phyloP scores from a whole-genome alignment of 2,888 invertebrate species.

The Eupelmus urozonus region DNA sequence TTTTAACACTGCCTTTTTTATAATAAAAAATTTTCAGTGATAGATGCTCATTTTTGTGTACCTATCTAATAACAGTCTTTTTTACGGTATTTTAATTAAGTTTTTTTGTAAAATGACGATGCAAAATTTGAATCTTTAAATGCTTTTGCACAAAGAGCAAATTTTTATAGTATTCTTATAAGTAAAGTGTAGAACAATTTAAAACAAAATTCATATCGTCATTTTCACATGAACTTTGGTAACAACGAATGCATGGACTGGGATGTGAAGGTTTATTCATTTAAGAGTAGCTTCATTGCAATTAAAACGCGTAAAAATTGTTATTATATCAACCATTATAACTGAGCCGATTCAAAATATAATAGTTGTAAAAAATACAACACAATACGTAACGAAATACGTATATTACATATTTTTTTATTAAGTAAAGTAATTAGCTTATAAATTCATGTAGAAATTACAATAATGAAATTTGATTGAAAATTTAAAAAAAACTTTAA shows the following conservation, averaged over 20 bases:
- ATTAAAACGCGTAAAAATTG: conserved; percentile 21
- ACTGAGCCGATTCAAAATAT: too few species aligned
- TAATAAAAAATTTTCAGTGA: conserved; percentile 19
- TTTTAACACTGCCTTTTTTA: background rate
- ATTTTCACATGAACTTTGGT: conserved; percentile 22
- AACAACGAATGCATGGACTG: conserved; percentile 55
- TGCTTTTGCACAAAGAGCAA: too few species aligned
- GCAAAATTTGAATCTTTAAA: background rate
- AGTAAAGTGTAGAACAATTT: too few species aligned
- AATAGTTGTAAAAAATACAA: too few species aligned
- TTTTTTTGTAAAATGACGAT: conserved; percentile 3
- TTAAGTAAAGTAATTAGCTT: too few species aligned
- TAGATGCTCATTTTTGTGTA: conserved; percentile 15
- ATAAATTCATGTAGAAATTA: too few species aligned
- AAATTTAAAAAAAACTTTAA: conserved; percentile 15
- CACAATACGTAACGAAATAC: too few species aligned
- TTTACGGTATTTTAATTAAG: conserved; percentile 19
- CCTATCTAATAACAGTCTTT: background rate
- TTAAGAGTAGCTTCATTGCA: conserved; percentile 33
- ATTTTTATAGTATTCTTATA: too few species aligned
- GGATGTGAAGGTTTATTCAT: conserved; percentile 56
- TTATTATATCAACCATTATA: conserved; percentile 30
- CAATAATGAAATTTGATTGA: background rate
- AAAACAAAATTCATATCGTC: conserved; percentile 2
- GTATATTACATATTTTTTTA: too few species aligned